Evolutionary conservation across 2,113 vertebrate genomes (phyloP).

Genomic region (Bambusicola thoracicus): DNA sequence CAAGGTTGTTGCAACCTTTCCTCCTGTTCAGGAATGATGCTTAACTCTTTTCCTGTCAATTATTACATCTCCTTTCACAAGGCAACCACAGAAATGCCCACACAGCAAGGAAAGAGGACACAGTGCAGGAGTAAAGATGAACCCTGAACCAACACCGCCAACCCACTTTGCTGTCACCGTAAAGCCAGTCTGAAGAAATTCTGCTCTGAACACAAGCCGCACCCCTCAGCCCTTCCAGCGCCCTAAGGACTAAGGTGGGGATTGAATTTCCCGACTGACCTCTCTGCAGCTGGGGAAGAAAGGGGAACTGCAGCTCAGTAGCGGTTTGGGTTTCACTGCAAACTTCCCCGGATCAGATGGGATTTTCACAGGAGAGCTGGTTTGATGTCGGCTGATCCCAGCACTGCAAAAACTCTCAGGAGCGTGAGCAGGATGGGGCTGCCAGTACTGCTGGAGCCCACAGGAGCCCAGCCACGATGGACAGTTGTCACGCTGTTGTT

Average conservation of each 20-base stretch:
- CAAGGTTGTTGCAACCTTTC: neutral
- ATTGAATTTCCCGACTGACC: constrained; percentile 34
- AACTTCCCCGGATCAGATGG: neutral
- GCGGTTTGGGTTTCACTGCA: constrained; percentile 24
- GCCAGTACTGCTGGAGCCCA: neutral
- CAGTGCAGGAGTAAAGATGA: accelerated
- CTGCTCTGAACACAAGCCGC: neutral
- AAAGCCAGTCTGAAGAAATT: neutral
- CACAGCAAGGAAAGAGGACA: neutral
- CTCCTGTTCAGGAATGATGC: neutral
- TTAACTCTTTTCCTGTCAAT: neutral
- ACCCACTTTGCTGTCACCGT: neutral
- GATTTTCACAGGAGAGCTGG: neutral
- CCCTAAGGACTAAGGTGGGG: neutral
- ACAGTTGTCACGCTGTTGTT: neutral
- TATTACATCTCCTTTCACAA: neutral
- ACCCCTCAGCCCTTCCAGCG: neutral
- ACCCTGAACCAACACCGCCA: neutral
- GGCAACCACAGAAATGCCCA: neutral
- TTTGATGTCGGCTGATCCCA: neutral
- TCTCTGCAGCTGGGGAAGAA: neutral
- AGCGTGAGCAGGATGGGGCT: neutral
- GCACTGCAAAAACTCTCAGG: neutral
- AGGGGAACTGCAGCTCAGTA: neutral
- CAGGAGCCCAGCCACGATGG: accelerated